Evolutionary conservation across 35 echinoderm and acorn worm genomes (phyloP), one percentile per base, ranked within the genome.

Genomic region (Heliocidaris tuberculata): DNA sequence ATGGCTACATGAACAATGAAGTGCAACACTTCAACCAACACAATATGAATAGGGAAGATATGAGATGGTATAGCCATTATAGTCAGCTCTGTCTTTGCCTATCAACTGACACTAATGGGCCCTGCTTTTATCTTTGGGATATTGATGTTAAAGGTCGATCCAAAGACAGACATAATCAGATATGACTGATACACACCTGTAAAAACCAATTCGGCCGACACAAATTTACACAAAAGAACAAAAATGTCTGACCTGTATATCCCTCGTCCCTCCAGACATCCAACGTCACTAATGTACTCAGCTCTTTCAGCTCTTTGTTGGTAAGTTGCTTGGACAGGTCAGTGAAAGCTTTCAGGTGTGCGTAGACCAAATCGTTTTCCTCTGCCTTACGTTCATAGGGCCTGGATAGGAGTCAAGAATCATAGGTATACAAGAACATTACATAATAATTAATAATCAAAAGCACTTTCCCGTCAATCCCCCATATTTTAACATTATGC

Each of bases 251-350:
- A 97, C 98, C 98, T 88, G 98, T 99, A 85, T 97, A 99, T 61
- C 95, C 96, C 90, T 97, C 98, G 91, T 99, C 98, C 31, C 94
- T 97, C 98, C 98, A 99, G 92, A 99, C 86, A 70, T 99, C 98
- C 29, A 97, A 92, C 49, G 96, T 95, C 5, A 90, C 96, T 13
- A 95, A 94, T 47, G 98, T 96, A 48, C 97, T 96, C 70, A 99
- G 87, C 85, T 99, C 98, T 94, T 96, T 99, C 70, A 99, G 61
- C 65, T 99, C 98, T 90, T 97, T 97, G 88, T 95, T 94, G 30
- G 98, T 95, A 12, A 97, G 59, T 90, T 99, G 98, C 49, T 96
- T 94, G 10, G 98, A 59, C 31, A 99, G 93, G 52, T 96, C 85
- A 24, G 96, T 92, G 88, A 99, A 99, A 32, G 94, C 88, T 89